Percentiles rank a stretch among this genome's conserved stretches.
Conservation (phyloP, 2,113 vertebrate genomes). For the Trogon melanurus region DNA sequence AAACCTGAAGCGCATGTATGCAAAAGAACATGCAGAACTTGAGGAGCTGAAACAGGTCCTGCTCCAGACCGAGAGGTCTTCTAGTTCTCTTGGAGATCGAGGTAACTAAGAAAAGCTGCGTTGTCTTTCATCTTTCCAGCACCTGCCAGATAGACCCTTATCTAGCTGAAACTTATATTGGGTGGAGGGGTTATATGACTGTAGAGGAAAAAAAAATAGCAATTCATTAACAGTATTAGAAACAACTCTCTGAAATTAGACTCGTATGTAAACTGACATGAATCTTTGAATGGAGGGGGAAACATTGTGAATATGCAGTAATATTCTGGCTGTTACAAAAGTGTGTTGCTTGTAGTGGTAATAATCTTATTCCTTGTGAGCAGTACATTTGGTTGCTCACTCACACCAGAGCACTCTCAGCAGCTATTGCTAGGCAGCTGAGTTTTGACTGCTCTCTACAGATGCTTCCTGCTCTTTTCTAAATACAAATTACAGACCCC, state of each 20-base stretch:
- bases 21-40: slow-evolving; percentile 91
- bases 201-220: background rate
- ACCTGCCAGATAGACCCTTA: background rate
- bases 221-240: background rate
- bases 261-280: background rate
- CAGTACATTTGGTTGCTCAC: background rate
- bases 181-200: background rate
- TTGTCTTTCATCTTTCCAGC: background rate
- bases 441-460: background rate
- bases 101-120: slow-evolving; percentile 52
- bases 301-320: background rate
- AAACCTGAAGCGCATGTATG: slow-evolving; percentile 92
- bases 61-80: slow-evolving; percentile 86
- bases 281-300: fast-evolving
- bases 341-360: background rate
- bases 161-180: fast-evolving
- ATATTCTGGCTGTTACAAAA: background rate
- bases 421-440: background rate
- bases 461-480: background rate
- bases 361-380: background rate
- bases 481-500: background rate
- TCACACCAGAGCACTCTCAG: background rate
- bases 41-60: slow-evolving; percentile 89
- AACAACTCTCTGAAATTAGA: background rate
- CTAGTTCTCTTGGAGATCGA: slow-evolving; percentile 72